Evolutionary conservation across 2,113 vertebrate genomes (phyloP).

Genomic region (Oncorhynchus kisutch): DNA sequence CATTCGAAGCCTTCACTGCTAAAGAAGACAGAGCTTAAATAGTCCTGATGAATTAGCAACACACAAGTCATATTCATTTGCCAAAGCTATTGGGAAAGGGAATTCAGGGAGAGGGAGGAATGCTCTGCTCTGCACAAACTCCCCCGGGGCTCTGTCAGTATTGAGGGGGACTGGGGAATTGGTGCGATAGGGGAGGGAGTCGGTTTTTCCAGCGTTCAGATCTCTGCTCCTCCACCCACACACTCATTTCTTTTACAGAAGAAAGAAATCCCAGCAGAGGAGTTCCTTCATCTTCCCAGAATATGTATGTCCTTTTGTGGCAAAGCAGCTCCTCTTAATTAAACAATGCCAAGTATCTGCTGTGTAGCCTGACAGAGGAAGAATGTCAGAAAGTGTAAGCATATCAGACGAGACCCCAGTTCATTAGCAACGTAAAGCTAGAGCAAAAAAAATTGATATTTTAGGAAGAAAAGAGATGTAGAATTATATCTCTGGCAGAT

Average conservation of each 20-base stretch:
- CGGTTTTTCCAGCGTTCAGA: constrained; percentile 50
- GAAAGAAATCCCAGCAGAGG: constrained; percentile 58
- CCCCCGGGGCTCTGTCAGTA: constrained; percentile 30
- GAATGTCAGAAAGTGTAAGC: neutral
- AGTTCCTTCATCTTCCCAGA: constrained; percentile 56
- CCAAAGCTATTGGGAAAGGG: neutral
- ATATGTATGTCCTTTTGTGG: constrained; percentile 35
- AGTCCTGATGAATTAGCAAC: constrained; percentile 64
- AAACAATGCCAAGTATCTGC: constrained; percentile 53
- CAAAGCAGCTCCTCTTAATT: constrained; percentile 62
- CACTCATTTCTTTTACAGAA: constrained; percentile 51
- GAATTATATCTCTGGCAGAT: neutral
- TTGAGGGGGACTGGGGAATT: neutral
- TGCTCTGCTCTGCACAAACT: constrained; percentile 24
- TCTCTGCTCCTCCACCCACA: constrained; percentile 60
- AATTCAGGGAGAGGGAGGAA: constrained; percentile 34
- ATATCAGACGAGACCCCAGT: constrained; percentile 28
- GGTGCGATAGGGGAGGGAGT: neutral
- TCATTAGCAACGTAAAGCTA: neutral
- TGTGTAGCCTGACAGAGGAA: constrained; percentile 25
- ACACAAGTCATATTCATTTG: constrained; percentile 40
- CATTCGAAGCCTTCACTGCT: constrained; percentile 40
- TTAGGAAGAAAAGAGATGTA: neutral
- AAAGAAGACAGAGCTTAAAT: constrained; percentile 38
- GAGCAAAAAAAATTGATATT: neutral